phyloP scores from a whole-genome alignment of 2,888 invertebrate species.

The Boloria euphrosyne region DNA sequence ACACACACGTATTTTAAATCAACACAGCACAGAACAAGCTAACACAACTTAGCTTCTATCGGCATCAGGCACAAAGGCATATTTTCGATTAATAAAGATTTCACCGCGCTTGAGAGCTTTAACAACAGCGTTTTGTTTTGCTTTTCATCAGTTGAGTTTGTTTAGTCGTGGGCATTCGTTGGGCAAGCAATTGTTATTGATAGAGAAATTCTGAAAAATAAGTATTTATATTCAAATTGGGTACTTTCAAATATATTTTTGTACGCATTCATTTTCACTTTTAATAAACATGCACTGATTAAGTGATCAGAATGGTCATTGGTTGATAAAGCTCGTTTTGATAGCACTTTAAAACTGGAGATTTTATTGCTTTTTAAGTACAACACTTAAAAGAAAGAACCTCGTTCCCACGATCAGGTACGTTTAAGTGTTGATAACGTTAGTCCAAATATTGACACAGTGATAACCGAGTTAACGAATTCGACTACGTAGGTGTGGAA shows the following conservation, averaged over 20 bases:
- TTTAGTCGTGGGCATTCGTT: slow-evolving; percentile 18
- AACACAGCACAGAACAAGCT: background rate
- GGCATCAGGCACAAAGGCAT: background rate
- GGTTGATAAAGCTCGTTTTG: no score
- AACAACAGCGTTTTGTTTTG: slow-evolving; percentile 15
- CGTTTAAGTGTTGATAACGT: slow-evolving; percentile 48
- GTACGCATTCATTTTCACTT: no score
- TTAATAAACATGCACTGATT: no score
- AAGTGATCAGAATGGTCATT: no score
- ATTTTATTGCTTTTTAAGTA: slow-evolving; percentile 10
- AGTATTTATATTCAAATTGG: slow-evolving; percentile 9
- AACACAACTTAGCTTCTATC: slow-evolving; percentile 18
- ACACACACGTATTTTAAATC: slow-evolving; percentile 37
- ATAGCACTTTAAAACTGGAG: background rate
- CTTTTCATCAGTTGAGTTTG: slow-evolving; percentile 27
- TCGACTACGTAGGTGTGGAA: slow-evolving; percentile 23
- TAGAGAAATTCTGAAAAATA: slow-evolving; percentile 2
- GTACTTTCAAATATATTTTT: no score
- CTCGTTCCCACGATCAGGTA: slow-evolving; percentile 66
- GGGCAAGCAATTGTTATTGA: slow-evolving; percentile 5
- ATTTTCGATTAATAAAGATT: slow-evolving; percentile 10
- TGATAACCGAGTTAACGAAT: slow-evolving; percentile 43
- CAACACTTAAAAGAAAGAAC: slow-evolving; percentile 49
- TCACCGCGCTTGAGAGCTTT: background rate
- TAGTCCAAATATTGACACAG: slow-evolving; percentile 57